These are phyloP conservation scores for Lacerta viridis DNA, from an alignment of 2,797 vertebrate genomes.

Conservation along the genomic window DNA sequence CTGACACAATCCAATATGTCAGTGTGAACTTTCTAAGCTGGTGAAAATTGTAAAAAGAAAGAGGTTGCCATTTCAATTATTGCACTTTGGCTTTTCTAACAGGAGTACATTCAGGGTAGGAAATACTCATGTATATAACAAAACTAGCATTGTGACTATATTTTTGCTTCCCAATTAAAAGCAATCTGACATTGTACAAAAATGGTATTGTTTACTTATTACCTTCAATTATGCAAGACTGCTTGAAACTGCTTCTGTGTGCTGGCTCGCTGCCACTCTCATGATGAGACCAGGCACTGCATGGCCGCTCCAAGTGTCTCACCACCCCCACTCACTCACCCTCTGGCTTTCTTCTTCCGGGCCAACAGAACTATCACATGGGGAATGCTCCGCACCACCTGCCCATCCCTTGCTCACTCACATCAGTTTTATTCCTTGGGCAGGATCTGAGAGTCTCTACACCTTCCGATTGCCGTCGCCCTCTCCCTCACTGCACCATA, in stretches of 20 bases:
- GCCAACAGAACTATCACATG: too few species aligned
- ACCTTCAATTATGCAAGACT: not conserved
- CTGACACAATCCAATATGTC: not conserved
- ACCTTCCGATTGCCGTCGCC: too few species aligned
- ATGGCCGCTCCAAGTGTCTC: too few species aligned
- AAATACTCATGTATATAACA: not conserved
- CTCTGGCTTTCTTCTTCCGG: too few species aligned
- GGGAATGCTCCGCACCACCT: too few species aligned
- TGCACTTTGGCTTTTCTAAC: not conserved
- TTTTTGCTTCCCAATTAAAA: not conserved
- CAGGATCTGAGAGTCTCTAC: too few species aligned
- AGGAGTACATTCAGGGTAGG: not conserved
- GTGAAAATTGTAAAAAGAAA: slow-evolving; percentile 3
- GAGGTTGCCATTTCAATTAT: not conserved
- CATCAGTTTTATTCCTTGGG: too few species aligned
- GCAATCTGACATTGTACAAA: too few species aligned
- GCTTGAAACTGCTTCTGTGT: not conserved
- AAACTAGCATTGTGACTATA: not conserved
- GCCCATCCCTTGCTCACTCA: too few species aligned
- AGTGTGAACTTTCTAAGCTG: not conserved
- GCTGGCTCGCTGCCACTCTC: not conserved
- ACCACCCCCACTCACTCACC: too few species aligned
- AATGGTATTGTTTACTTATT: not conserved
- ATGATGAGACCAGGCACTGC: not conserved
- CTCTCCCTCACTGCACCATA: too few species aligned